A percentile compares a stretch with the other conserved stretches of the same genome.
phyloP scores from a whole-genome alignment of 2,113 vertebrate species.

The Typhlomys cinereus region DNA sequence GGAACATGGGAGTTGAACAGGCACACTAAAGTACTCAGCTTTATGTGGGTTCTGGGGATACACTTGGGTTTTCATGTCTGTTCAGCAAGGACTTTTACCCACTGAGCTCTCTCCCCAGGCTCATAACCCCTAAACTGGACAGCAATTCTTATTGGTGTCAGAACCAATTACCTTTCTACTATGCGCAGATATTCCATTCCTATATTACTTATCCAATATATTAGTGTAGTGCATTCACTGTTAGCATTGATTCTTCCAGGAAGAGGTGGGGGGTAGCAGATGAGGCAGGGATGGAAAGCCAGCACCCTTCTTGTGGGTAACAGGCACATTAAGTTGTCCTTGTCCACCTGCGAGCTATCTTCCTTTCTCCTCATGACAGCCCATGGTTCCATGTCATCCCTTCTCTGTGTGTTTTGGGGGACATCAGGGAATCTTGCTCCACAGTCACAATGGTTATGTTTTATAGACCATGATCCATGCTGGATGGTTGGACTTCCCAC shows the following conservation, averaged over 20 bases:
- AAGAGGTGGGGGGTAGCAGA: accelerated
- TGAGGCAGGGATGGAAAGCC: background rate
- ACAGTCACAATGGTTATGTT: accelerated
- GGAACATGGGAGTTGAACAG: no score
- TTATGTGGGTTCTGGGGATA: no score
- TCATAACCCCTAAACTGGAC: background rate
- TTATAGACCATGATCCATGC: no score
- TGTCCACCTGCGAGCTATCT: accelerated
- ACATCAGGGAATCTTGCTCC: background rate
- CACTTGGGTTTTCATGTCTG: no score
- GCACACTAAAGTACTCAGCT: no score
- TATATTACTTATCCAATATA: no score
- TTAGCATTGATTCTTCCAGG: background rate
- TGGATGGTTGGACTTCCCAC: background rate
- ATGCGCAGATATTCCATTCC: background rate
- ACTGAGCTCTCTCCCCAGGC: no score
- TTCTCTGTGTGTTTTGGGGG: accelerated
- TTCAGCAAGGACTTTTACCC: no score
- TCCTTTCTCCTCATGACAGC: background rate
- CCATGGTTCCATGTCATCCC: background rate
- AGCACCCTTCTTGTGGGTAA: background rate
- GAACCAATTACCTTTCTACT: background rate
- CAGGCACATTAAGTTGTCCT: background rate
- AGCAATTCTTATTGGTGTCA: background rate
- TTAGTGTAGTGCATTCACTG: accelerated